These are phyloP conservation scores for Tridacna crocea DNA, from an alignment of 2,888 invertebrate genomes.

Conservation along the genomic window DNA sequence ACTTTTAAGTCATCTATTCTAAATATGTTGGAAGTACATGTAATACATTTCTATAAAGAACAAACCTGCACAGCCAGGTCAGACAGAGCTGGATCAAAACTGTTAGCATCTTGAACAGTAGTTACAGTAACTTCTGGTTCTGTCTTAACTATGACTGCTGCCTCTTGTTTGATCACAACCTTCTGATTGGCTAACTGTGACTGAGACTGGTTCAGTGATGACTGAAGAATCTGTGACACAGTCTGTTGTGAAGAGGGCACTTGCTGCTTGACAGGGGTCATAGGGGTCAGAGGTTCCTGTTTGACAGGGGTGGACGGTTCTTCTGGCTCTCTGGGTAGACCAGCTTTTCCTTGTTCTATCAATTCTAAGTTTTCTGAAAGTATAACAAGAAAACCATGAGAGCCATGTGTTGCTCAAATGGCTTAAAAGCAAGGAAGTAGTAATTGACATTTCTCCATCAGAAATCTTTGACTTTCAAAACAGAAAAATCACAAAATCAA, in stretches of 20 bases:
- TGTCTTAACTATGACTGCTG: conserved; percentile 46
- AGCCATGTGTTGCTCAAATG: no score
- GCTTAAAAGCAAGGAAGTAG: no score
- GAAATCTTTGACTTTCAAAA: no score
- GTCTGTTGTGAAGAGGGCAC: conserved; percentile 23
- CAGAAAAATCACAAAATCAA: background rate
- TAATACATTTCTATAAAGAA: background rate
- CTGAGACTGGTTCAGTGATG: conserved; percentile 4
- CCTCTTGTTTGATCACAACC: conserved; percentile 36
- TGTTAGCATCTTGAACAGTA: conserved; percentile 44
- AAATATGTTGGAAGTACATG: no score
- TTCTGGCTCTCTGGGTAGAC: conserved; percentile 52
- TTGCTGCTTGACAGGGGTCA: conserved; percentile 43
- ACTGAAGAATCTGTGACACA: conserved; percentile 21
- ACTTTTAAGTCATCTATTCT: no score
- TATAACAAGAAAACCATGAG: background rate
- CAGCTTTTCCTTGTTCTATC: conserved; percentile 80
- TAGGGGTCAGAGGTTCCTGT: conserved; percentile 47
- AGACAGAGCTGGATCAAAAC: conserved; percentile 72
- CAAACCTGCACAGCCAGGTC: conserved; percentile 75
- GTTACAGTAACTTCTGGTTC: conserved; percentile 51
- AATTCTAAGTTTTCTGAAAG: conserved; percentile 78
- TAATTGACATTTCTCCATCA: no score
- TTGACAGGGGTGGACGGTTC: conserved; percentile 48
- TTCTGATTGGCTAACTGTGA: conserved; percentile 24